Percentiles rank a stretch among this genome's conserved stretches.
Conservation (phyloP, 2,888 invertebrate species). For the Autographa pulchrina region DNA sequence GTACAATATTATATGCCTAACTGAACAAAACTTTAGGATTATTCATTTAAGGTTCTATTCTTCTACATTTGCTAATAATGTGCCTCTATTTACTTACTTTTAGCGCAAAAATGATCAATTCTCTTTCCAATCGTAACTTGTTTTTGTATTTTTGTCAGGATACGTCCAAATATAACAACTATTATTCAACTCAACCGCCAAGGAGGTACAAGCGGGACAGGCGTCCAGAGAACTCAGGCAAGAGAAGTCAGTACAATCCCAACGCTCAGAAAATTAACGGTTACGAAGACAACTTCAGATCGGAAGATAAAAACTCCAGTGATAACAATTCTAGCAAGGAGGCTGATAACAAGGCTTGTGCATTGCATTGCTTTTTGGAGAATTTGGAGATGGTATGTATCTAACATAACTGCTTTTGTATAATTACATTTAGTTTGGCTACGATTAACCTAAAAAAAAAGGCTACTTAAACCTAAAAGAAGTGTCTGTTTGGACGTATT, state of each 20-base stretch:
- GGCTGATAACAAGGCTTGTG: slow-evolving; percentile 83
- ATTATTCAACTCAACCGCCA: slow-evolving; percentile 67
- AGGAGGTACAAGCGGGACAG: slow-evolving; percentile 78
- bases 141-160: slow-evolving; percentile 54
- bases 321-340: slow-evolving; percentile 72
- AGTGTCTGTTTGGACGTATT: too few species aligned
- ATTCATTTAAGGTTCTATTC: too few species aligned
- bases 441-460: too few species aligned
- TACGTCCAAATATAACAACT: slow-evolving; percentile 65
- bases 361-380: slow-evolving; percentile 92
- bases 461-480: too few species aligned
- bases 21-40: too few species aligned
- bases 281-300: slow-evolving; percentile 65
- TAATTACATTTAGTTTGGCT: too few species aligned
- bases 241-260: slow-evolving; percentile 84
- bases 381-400: slow-evolving; percentile 91
- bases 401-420: too few species aligned
- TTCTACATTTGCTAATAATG: too few species aligned
- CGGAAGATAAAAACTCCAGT: slow-evolving; percentile 70
- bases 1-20: too few species aligned
- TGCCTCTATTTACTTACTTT: too few species aligned
- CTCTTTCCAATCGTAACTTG: neutral
- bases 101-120: too few species aligned
- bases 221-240: slow-evolving; percentile 78
- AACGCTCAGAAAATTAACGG: slow-evolving; percentile 70